phyloP scores from a whole-genome alignment of 2,888 invertebrate species.

The Lasius fuliginosus region DNA sequence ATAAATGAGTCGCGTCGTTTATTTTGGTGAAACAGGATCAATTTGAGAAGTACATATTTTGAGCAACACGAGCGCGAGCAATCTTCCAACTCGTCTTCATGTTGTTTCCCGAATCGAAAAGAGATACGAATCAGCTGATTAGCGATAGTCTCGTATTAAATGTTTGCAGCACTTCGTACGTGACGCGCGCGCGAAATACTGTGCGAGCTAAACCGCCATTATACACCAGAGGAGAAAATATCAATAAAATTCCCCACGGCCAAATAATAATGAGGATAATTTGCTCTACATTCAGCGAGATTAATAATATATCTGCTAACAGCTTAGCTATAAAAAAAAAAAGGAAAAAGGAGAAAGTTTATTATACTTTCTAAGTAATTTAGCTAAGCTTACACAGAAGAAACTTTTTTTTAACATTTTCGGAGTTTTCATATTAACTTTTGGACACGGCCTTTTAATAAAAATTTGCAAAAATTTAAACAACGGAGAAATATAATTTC shows the following conservation, averaged over 20 bases:
- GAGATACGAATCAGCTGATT: not conserved
- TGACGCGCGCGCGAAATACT: not conserved
- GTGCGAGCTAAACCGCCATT: constrained; percentile 26
- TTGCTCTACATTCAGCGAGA: constrained; percentile 14
- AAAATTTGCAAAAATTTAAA: constrained; percentile 11
- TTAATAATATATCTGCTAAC: constrained; percentile 10
- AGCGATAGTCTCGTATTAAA: not conserved
- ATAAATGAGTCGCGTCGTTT: not conserved
- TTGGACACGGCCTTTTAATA: not conserved
- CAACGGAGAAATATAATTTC: not conserved
- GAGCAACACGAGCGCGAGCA: not conserved
- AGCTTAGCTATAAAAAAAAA: not conserved
- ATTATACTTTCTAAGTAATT: not conserved
- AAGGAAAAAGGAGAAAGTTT: not conserved
- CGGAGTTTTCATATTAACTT: not conserved
- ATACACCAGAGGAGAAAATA: constrained; percentile 33
- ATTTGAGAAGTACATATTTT: constrained; percentile 7
- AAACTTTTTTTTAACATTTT: constrained; percentile 11
- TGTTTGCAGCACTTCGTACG: not conserved
- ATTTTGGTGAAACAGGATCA: not conserved
- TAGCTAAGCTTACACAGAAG: not conserved
- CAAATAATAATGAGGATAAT: constrained; percentile 42
- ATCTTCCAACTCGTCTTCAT: constrained; percentile 2
- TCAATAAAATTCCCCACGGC: constrained; percentile 34
- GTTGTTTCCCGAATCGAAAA: constrained; percentile 4